These are phyloP conservation scores for Sprattus sprattus DNA, from an alignment of 2,113 vertebrate species.

Conservation along the genomic window DNA sequence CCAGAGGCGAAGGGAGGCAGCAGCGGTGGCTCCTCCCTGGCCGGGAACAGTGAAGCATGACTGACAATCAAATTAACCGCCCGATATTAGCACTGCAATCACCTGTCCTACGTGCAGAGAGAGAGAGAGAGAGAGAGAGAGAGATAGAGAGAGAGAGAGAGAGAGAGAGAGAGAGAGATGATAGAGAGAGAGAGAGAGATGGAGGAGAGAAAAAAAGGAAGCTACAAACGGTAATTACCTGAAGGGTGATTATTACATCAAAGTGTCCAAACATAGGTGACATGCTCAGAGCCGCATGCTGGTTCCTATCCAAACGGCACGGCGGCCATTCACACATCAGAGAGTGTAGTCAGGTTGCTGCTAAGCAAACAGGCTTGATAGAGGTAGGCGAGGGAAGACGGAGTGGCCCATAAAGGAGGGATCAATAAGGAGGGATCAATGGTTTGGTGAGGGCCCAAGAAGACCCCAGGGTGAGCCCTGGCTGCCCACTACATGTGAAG, in stretches of 20 bases:
- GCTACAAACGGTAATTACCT: slow-evolving; percentile 28
- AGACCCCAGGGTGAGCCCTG: slow-evolving; percentile 32
- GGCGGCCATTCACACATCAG: background rate
- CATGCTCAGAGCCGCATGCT: background rate
- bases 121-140: background rate
- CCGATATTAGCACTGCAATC: slow-evolving; percentile 28
- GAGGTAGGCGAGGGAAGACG: slow-evolving; percentile 29
- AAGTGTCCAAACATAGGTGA: background rate
- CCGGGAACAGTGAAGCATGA: background rate
- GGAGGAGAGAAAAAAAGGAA: no score
- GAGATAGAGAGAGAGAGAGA: background rate
- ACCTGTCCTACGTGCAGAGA: slow-evolving; percentile 27
- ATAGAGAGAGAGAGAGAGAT: slow-evolving; percentile 5
- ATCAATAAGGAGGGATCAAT: slow-evolving; percentile 47
- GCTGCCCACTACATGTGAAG: slow-evolving; percentile 29
- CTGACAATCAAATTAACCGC: slow-evolving; percentile 37
- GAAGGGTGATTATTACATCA: slow-evolving; percentile 30
- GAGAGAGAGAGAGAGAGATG: background rate
- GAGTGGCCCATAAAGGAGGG: slow-evolving; percentile 38
- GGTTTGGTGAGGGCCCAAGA: slow-evolving; percentile 41
- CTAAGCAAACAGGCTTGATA: slow-evolving; percentile 34
- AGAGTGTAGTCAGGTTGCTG: background rate
- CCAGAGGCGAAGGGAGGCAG: no score
- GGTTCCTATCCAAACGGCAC: slow-evolving; percentile 18
- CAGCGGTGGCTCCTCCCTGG: background rate